Conservation (phyloP, 1,140 invertebrate species). For the Druon quercuslanigerum region DNA sequence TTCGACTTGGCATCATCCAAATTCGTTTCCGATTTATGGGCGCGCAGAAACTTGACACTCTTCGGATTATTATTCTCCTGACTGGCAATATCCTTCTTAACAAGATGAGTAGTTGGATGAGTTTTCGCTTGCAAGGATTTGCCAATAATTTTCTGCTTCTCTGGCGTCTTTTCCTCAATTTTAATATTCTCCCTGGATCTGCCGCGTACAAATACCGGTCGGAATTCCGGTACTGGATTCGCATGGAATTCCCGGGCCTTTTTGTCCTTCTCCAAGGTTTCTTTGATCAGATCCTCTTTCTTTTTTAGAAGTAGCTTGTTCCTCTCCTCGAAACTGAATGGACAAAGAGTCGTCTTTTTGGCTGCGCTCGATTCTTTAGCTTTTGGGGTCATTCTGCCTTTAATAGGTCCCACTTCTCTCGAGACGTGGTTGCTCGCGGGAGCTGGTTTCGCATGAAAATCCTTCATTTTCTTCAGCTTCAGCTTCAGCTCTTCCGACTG, state of each 20-base stretch:
- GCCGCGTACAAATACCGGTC: conserved; percentile 58
- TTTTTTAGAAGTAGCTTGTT: conserved; percentile 70
- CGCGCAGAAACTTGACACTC: conserved; percentile 34
- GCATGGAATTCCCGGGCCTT: conserved; percentile 73
- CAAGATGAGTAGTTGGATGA: conserved; percentile 5
- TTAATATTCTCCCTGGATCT: conserved; percentile 47
- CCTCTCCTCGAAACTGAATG: conserved; percentile 78
- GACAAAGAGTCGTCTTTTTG: conserved; percentile 52
- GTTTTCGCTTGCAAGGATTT: conserved; percentile 30
- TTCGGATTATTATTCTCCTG: conserved; percentile 46
- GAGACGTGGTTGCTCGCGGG: conserved; percentile 2
- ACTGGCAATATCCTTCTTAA: conserved; percentile 22
- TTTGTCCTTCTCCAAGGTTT: conserved; percentile 70
- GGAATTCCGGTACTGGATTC: conserved; percentile 73
- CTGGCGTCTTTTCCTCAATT: conserved; percentile 26
- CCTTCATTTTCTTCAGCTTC: conserved; percentile 56
- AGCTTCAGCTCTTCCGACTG: conserved; percentile 63
- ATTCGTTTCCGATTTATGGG: conserved; percentile 52
- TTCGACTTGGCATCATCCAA: conserved; percentile 41
- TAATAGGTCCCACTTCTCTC: conserved; percentile 37
- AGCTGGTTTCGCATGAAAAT: conserved; percentile 73
- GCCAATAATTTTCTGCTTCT: conserved; percentile 17
- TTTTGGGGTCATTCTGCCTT: conserved; percentile 38
- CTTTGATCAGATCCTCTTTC: conserved; percentile 76
- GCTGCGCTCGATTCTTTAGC: conserved; percentile 28